Percentiles rank a stretch among this genome's conserved stretches.
phyloP scores from a whole-genome alignment of 2,797 vertebrate species.

The Pseudotriccus pelzelni region DNA sequence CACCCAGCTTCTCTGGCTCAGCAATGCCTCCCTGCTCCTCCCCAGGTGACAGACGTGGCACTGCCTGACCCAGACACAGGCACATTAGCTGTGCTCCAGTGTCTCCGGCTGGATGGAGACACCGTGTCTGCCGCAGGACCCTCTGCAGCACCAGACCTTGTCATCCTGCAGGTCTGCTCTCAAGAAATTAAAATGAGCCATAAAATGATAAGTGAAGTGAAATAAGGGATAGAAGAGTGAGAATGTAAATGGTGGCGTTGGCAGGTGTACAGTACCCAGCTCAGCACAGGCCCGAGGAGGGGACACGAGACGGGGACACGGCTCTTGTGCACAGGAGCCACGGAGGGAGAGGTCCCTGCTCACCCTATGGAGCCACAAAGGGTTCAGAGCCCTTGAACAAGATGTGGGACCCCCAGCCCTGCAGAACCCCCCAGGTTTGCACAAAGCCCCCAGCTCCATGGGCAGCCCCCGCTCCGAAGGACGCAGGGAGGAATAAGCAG shows the following conservation, averaged over 20 bases:
- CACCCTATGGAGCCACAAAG: fast-evolving
- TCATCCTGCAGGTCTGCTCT: not conserved
- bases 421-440: not conserved
- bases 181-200: not conserved
- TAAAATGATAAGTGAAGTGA: constrained; percentile 7
- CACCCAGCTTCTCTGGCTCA: not conserved
- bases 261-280: not conserved
- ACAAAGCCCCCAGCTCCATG: fast-evolving
- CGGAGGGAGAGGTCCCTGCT: not conserved
- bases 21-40: not conserved
- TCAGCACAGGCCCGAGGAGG: not conserved
- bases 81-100: not conserved
- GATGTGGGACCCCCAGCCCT: fast-evolving
- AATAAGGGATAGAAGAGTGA: not conserved
- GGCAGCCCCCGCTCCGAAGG: not conserved
- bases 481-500: not conserved
- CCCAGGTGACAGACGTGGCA: not conserved
- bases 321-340: fast-evolving
- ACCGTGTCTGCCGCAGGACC: not conserved
- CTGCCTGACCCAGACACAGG: not conserved
- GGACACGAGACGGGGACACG: fast-evolving
- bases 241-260: not conserved
- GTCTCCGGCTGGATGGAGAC: not conserved
- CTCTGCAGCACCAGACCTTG: not conserved
- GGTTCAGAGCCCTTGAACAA: not conserved